Percentiles rank a stretch among this genome's conserved stretches.
Conservation (phyloP, 2,797 vertebrate species). For the Microchirus variegatus region DNA sequence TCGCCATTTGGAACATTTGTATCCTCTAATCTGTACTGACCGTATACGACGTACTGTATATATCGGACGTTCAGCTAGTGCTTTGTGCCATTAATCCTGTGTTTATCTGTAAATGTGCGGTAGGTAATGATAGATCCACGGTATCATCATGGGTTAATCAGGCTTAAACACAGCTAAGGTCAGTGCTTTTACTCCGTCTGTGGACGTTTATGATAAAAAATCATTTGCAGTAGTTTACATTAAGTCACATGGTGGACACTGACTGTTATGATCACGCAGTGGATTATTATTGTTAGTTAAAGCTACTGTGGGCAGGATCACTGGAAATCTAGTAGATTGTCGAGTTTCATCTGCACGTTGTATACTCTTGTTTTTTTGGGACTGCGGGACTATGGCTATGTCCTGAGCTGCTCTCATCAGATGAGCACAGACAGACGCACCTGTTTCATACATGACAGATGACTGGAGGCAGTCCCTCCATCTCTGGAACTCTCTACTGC, state of each 20-base stretch:
- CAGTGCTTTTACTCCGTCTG: slow-evolving; percentile 28
- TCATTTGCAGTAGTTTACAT: slow-evolving; percentile 31
- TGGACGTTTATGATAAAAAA: slow-evolving; percentile 29
- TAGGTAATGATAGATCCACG: slow-evolving; percentile 38
- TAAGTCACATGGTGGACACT: slow-evolving; percentile 15
- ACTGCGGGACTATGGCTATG: too few relatives aligned
- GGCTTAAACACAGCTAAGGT: slow-evolving; percentile 44
- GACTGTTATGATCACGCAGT: neutral
- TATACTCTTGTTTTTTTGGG: too few relatives aligned
- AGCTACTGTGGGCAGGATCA: too few relatives aligned
- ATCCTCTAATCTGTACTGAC: slow-evolving; percentile 1
- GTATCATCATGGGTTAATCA: slow-evolving; percentile 44
- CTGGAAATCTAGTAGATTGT: too few relatives aligned
- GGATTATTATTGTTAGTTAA: too few relatives aligned
- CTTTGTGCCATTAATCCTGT: slow-evolving; percentile 40
- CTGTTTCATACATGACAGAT: too few relatives aligned
- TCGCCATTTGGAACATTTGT: neutral
- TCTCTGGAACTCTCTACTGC: too few relatives aligned
- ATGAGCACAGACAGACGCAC: too few relatives aligned
- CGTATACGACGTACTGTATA: slow-evolving; percentile 9
- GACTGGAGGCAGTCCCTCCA: too few relatives aligned
- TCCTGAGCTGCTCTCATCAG: too few relatives aligned
- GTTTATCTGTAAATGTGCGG: slow-evolving; percentile 32
- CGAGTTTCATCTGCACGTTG: too few relatives aligned
- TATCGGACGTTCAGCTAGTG: slow-evolving; percentile 9